Percentiles rank a stretch among this genome's conserved stretches.
phyloP scores from a whole-genome alignment of 2,113 vertebrate species.

The Hemiscyllium ocellatum region DNA sequence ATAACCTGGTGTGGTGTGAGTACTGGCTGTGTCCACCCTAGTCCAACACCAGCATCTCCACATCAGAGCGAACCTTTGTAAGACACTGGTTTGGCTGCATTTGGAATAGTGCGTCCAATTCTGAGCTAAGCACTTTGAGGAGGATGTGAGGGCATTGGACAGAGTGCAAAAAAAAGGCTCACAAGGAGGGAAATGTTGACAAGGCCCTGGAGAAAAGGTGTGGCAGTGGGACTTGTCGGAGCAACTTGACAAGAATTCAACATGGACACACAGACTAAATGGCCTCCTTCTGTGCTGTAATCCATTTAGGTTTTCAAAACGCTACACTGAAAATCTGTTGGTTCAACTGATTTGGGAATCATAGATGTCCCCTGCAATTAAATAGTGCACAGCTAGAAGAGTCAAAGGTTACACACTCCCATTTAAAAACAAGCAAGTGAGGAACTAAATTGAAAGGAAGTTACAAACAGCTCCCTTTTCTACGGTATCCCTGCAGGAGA shows the following conservation, averaged over 20 bases:
- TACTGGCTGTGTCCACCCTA: too few species aligned
- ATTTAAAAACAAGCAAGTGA: slow-evolving; percentile 14
- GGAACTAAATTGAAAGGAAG: neutral
- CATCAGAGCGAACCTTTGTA: neutral
- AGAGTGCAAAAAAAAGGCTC: neutral
- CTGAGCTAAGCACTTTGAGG: neutral
- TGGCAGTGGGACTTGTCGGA: neutral
- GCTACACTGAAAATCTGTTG: neutral
- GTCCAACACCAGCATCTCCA: too few species aligned
- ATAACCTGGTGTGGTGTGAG: too few species aligned
- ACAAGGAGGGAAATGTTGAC: neutral
- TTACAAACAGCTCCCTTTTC: neutral
- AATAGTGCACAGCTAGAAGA: neutral
- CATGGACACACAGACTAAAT: neutral
- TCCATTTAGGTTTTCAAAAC: too few species aligned
- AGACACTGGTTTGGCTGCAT: neutral
- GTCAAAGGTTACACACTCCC: neutral
- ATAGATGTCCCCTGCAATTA: neutral
- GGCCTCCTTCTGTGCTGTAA: neutral
- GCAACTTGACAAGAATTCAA: too few species aligned
- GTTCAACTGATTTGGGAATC: neutral
- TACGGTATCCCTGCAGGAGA: neutral
- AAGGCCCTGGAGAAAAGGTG: neutral
- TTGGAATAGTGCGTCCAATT: neutral
- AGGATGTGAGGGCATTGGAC: neutral